These are phyloP conservation scores for Eugnorisma glareosa DNA, from an alignment of 2,888 invertebrate species.

Conservation along the genomic window DNA sequence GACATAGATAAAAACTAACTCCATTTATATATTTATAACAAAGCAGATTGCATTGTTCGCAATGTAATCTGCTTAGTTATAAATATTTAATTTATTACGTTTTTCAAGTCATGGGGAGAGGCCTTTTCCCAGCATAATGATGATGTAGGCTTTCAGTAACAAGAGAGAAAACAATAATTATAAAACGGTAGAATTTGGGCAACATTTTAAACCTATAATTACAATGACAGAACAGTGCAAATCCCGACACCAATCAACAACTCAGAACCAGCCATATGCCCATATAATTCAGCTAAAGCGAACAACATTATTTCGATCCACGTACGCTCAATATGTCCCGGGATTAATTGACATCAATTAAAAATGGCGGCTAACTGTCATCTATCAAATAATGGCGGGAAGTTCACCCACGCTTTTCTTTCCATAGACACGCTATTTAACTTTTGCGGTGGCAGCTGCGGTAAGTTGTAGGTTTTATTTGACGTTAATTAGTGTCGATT, in stretches of 20 bases:
- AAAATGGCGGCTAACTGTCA: slow-evolving; percentile 78
- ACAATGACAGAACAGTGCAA: not conserved
- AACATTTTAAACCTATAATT: slow-evolving; percentile 1
- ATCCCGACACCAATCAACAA: slow-evolving; percentile 31
- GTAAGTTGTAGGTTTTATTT: slow-evolving; percentile 64
- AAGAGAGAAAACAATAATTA: not conserved
- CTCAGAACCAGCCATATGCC: slow-evolving; percentile 30
- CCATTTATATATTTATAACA: not conserved
- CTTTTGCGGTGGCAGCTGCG: slow-evolving; percentile 77
- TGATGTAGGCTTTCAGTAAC: not conserved
- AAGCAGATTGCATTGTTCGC: not conserved
- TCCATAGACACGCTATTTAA: slow-evolving; percentile 75
- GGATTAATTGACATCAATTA: slow-evolving; percentile 72
- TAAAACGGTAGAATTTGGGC: not conserved
- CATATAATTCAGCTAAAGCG: slow-evolving; percentile 48
- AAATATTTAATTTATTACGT: not conserved
- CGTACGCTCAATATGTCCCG: slow-evolving; percentile 58
- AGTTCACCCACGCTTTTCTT: slow-evolving; percentile 83
- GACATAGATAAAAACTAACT: not conserved
- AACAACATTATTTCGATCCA: slow-evolving; percentile 54
- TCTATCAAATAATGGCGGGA: slow-evolving; percentile 82
- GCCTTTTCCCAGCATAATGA: not conserved
- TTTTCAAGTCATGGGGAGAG: not conserved
- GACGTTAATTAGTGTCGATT: slow-evolving; percentile 75
- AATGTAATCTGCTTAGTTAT: not conserved